phyloP scores from a whole-genome alignment of 2,797 vertebrate genomes.

The Pampus argenteus region DNA sequence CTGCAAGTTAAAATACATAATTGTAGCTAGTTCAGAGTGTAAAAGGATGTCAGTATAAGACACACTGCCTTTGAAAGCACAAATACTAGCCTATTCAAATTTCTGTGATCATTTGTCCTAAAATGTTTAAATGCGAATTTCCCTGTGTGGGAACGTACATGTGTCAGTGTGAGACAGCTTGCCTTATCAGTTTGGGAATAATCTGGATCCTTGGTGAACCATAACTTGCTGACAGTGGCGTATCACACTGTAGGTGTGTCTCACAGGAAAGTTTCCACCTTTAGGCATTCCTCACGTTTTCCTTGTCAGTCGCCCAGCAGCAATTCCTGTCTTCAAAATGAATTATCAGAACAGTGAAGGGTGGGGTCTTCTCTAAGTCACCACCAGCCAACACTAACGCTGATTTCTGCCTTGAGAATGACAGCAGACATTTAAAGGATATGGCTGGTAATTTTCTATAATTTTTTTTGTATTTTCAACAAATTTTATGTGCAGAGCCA shows the following conservation, averaged over 20 bases:
- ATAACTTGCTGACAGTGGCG: slow-evolving; percentile 36
- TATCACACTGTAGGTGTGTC: slow-evolving; percentile 46
- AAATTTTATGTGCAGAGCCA: no score
- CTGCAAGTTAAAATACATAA: background rate
- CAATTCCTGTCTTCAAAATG: slow-evolving; percentile 6
- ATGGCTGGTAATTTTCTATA: no score
- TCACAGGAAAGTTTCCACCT: slow-evolving; percentile 7
- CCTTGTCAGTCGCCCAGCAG: background rate
- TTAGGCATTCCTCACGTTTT: slow-evolving; percentile 19
- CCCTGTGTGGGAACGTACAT: background rate
- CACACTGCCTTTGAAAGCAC: background rate
- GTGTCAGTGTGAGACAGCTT: background rate
- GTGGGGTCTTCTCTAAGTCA: background rate
- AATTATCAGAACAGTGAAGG: slow-evolving; percentile 3
- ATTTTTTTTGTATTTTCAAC: no score
- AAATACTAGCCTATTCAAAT: background rate
- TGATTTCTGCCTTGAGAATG: background rate
- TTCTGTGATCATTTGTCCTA: background rate
- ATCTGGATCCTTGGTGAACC: slow-evolving; percentile 24
- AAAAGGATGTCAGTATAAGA: slow-evolving; percentile 6
- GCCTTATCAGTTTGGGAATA: slow-evolving; percentile 69
- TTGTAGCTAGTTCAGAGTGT: background rate
- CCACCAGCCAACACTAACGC: slow-evolving; percentile 17
- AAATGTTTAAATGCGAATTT: slow-evolving; percentile 29
- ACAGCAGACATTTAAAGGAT: background rate